A percentile compares a stretch with the other conserved stretches of the same genome.
phyloP scores from a whole-genome alignment of 2,113 vertebrate species.

The Scartelaos histophorus region DNA sequence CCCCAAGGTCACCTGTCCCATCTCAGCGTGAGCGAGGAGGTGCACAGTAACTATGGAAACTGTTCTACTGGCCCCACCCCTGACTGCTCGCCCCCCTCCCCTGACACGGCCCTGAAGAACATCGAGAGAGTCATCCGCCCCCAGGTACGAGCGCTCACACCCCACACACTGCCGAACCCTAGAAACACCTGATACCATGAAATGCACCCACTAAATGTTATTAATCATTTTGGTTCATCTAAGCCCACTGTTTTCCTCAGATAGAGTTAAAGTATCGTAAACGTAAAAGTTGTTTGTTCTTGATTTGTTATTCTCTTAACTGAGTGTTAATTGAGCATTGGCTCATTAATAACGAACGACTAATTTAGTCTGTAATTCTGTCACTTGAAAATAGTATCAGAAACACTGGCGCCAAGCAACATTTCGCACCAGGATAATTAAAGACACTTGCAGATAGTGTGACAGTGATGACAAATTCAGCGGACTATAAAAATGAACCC shows the following conservation, averaged over 20 bases:
- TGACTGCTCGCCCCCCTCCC: slow-evolving; percentile 97
- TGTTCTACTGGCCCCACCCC: slow-evolving; percentile 92
- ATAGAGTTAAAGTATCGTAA: neutral
- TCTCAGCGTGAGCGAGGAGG: slow-evolving; percentile 84
- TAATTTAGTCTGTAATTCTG: slow-evolving; percentile 27
- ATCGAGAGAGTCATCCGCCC: slow-evolving; percentile 98
- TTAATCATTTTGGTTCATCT: neutral
- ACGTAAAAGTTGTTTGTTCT: neutral
- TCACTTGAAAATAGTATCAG: slow-evolving; percentile 37
- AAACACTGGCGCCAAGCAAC: neutral
- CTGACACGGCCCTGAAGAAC: slow-evolving; percentile 96
- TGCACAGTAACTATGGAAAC: slow-evolving; percentile 92
- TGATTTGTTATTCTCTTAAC: too few species aligned
- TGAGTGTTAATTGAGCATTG: slow-evolving; percentile 17
- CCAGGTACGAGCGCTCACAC: slow-evolving; percentile 80
- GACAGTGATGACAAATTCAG: slow-evolving; percentile 21
- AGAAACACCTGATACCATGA: neutral
- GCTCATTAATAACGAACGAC: slow-evolving; percentile 26
- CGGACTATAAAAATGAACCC: neutral
- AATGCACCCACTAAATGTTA: neutral
- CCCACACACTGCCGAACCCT: neutral
- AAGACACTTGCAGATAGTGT: slow-evolving; percentile 51
- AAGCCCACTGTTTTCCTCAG: neutral
- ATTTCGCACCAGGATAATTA: slow-evolving; percentile 52
- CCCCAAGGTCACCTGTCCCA: slow-evolving; percentile 88